Base-by-base conservation (phyloP, 2,113 vertebrate species). In the Saccopteryx leptura region DNA sequence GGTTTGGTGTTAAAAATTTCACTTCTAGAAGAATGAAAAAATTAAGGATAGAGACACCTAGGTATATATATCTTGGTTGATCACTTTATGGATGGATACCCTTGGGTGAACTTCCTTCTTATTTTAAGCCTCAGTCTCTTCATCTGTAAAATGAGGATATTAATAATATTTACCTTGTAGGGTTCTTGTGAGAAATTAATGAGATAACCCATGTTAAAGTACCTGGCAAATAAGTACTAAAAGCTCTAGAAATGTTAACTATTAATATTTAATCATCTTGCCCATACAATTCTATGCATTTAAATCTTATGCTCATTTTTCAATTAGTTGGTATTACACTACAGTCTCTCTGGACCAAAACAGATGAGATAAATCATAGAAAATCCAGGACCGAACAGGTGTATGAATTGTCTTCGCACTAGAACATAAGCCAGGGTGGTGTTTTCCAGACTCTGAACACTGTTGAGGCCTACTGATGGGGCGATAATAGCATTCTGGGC, bases 251-350 rank as follows among this genome's bases (percentile, higher is more conserved):
- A 94, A 76, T 93, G 19, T 90, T 81, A 92, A 93, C 54, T 58
- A 54, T 94, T 93, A 75, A 81, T 91, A 93, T 86, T 86, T 95
- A 81, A 88, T 95, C 26, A 33, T 79, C 88, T 66, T 86, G 31
- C 39, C 61, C 84, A 50, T 92, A 68, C 85, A 94, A 61, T 18
- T 18, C 19, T 56, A 12, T 33, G 50, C 78, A 86, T n/a, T 91
- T 86, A 91, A 92, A 86, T 89, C 86, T 79, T 90, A 75, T 6
- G 2, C 60, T 63, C 63, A 97, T 89, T 97, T 97, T 93, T 89
- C 80, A 71, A n/a, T 93, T 84, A 46, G 93, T 89, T 97, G 66
- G 66, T 96, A 90, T 96, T 56, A 82, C 46, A 85, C 54, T 52
- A 39, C 10, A 66, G 65, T 82, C 88, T 92, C 91, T 92, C 52